Conservation (phyloP, 2,113 vertebrate genomes). For the Lepidothrix coronata region DNA sequence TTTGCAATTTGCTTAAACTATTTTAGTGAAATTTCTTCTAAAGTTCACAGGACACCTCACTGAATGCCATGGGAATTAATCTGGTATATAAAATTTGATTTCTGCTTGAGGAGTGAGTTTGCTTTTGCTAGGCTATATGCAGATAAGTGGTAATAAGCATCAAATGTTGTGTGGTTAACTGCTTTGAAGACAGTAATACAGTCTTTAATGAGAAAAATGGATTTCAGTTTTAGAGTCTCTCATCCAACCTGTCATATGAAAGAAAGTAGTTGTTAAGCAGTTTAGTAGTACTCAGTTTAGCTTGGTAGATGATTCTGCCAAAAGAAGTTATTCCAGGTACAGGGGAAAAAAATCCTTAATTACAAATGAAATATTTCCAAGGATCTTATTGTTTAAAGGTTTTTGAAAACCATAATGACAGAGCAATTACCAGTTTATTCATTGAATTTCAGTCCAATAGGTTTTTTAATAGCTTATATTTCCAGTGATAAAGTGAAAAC, state of each 20-base stretch:
- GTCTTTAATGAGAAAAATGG: constrained; percentile 19
- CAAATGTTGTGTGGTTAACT: not conserved
- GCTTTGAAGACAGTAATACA: not conserved
- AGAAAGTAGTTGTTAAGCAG: not conserved
- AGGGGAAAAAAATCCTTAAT: not conserved
- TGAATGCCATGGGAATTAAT: constrained; percentile 23
- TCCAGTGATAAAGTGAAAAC: constrained; percentile 22
- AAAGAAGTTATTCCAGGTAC: not conserved
- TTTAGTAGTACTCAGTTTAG: not conserved
- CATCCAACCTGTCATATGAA: not conserved
- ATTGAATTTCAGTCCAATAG: not conserved
- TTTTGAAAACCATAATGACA: not conserved
- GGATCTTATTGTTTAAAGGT: not conserved
- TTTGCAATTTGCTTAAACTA: constrained; percentile 68
- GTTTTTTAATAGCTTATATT: not conserved
- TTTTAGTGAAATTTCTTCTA: constrained; percentile 62
- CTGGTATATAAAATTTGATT: not conserved
- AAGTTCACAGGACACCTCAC: constrained; percentile 52
- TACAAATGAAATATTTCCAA: not conserved
- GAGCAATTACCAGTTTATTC: not conserved
- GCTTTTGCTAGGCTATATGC: not conserved
- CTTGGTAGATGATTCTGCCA: not conserved
- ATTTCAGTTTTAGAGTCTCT: not conserved
- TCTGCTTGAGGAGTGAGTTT: constrained; percentile 9
- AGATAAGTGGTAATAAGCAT: constrained; percentile 7